A percentile compares a stretch with the other conserved stretches of the same genome.
phyloP scores from a whole-genome alignment of 2,888 invertebrate genomes.

The Dinocampus coccinellae region DNA sequence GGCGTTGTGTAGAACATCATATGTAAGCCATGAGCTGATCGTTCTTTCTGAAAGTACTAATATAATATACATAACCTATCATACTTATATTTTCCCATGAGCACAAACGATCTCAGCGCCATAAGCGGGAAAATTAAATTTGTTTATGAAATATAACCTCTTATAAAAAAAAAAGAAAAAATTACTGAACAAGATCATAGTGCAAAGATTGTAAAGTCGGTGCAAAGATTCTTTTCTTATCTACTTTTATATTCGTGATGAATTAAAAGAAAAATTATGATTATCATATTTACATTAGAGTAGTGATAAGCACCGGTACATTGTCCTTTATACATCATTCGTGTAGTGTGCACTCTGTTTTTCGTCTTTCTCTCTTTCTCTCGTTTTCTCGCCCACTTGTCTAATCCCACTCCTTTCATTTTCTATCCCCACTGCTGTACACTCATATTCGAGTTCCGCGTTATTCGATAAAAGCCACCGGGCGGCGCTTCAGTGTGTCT shows the following conservation, averaged over 20 bases:
- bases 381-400: not conserved
- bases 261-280: not conserved
- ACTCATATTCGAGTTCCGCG: not conserved
- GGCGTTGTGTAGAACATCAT: not conserved
- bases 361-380: not conserved
- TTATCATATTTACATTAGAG: not conserved
- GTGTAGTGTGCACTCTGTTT: not conserved
- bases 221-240: conserved; percentile 13
- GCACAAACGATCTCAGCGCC: conserved; percentile 4
- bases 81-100: not conserved
- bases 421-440: not conserved
- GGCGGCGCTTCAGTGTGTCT: conserved; percentile 11
- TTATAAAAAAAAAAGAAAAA: too few relatives aligned
- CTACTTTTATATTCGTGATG: not conserved
- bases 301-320: not conserved
- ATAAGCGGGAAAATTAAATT: conserved; percentile 7
- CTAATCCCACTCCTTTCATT: not conserved
- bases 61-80: not conserved
- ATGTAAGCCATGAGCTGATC: not conserved
- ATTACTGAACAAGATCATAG: conserved; percentile 5
- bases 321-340: not conserved
- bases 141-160: too few relatives aligned
- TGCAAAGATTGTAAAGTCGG: not conserved
- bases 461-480: conserved; percentile 24
- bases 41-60: not conserved